Evolutionary conservation across 2,888 invertebrate genomes (phyloP).

Genomic region (Volucella bombylans): DNA sequence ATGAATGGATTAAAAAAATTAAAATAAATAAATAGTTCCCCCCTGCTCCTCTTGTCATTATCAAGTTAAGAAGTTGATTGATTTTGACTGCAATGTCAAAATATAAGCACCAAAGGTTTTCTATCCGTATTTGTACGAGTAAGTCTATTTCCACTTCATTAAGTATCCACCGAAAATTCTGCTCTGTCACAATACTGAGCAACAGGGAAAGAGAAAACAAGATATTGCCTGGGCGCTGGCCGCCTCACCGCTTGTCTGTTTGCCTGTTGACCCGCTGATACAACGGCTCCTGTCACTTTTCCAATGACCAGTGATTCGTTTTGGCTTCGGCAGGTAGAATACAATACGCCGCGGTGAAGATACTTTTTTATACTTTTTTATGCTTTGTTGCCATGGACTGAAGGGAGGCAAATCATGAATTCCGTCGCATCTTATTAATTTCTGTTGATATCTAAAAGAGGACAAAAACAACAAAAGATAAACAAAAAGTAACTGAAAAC

Average conservation of each 20-base stretch:
- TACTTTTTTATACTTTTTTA: slow-evolving; percentile 36
- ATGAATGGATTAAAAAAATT: background rate
- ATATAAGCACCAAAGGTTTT: slow-evolving; percentile 38
- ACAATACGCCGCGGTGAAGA: slow-evolving; percentile 50
- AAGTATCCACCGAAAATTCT: slow-evolving; percentile 54
- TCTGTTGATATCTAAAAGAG: slow-evolving; percentile 71
- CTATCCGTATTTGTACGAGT: slow-evolving; percentile 36
- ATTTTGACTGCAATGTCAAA: slow-evolving; percentile 68
- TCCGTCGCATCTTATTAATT: slow-evolving; percentile 74
- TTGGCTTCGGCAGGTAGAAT: slow-evolving; percentile 71
- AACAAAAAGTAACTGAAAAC: slow-evolving; percentile 69
- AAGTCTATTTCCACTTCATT: slow-evolving; percentile 75
- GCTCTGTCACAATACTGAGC: slow-evolving; percentile 66
- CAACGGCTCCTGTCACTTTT: slow-evolving; percentile 69
- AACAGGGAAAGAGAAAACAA: slow-evolving; percentile 15
- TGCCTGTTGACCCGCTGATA: slow-evolving; percentile 37
- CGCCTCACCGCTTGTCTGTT: slow-evolving; percentile 22
- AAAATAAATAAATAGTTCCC: background rate
- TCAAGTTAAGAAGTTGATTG: slow-evolving; percentile 53
- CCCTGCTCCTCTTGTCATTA: slow-evolving; percentile 2
- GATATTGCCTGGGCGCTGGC: slow-evolving; percentile 4
- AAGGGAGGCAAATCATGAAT: slow-evolving; percentile 70
- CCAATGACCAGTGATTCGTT: slow-evolving; percentile 73
- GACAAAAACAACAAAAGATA: slow-evolving; percentile 66
- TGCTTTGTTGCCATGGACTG: slow-evolving; percentile 6